A percentile compares a stretch with the other conserved stretches of the same genome.
Conservation (phyloP, 1,140 invertebrate species). For the Zaprionus inermis region DNA sequence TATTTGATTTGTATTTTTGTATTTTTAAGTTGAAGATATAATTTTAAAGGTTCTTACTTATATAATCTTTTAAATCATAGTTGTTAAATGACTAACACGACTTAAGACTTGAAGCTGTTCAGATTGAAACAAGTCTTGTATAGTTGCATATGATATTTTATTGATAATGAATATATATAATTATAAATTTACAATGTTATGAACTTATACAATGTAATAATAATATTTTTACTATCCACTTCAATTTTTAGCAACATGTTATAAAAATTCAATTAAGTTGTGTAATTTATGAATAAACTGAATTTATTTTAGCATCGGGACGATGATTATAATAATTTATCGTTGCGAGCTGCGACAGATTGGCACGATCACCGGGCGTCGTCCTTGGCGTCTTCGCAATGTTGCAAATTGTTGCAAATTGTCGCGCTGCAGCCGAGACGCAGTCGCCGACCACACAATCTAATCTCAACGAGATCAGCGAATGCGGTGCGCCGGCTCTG, state of each 20-base stretch:
- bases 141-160: too few species aligned
- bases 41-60: too few species aligned
- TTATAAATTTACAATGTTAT: neutral
- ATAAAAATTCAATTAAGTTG: neutral
- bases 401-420: constrained; percentile 77
- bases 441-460: constrained; percentile 47
- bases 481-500: constrained; percentile 35
- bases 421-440: neutral
- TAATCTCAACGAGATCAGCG: constrained; percentile 80
- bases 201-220: neutral
- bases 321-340: neutral
- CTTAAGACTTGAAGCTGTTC: too few species aligned
- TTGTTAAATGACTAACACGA: too few species aligned
- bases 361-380: neutral
- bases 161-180: neutral
- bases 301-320: neutral
- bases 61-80: too few species aligned
- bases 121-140: too few species aligned
- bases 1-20: too few species aligned
- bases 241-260: neutral
- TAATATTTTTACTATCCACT: neutral
- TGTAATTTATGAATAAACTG: neutral
- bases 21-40: too few species aligned
- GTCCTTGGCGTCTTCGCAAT: constrained; percentile 7
- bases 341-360: neutral